These are phyloP conservation scores for Drosophila mauritiana DNA, from an alignment of 1,140 invertebrate genomes.

Conservation along the genomic window DNA sequence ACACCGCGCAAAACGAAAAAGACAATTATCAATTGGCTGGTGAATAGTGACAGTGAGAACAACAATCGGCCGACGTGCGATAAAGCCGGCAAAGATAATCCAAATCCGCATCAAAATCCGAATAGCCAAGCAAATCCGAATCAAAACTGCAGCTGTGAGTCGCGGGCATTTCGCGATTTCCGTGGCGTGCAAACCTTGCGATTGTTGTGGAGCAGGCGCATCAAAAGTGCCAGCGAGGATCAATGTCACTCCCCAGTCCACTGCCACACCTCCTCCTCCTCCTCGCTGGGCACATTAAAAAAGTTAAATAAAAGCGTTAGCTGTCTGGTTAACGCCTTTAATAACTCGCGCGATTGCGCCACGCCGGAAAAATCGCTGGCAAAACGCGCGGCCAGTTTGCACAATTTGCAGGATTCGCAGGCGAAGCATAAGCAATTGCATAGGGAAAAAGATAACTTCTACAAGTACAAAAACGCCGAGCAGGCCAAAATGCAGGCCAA, in stretches of 20 bases:
- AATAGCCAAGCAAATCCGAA: conserved; percentile 6
- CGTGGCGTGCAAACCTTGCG: conserved; percentile 78
- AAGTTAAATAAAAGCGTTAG: conserved; percentile 79
- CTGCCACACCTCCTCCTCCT: conserved; percentile 1
- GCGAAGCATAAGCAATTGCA: conserved; percentile 34
- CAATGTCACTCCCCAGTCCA: conserved; percentile 13
- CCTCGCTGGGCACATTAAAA: conserved; percentile 62
- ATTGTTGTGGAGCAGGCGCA: conserved; percentile 80
- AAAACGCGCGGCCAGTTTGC: conserved; percentile 73
- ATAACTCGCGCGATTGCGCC: conserved; percentile 62
- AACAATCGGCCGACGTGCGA: conserved; percentile 43
- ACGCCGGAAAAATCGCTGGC: conserved; percentile 37
- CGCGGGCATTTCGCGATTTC: conserved; percentile 76
- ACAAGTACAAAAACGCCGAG: conserved; percentile 84
- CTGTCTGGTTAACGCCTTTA: conserved; percentile 73
- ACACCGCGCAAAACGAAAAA: conserved; percentile 69
- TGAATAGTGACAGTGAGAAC: conserved; percentile 53
- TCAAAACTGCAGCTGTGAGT: conserved; percentile 59
- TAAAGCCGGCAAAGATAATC: conserved; percentile 25
- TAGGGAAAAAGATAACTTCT: conserved; percentile 79
- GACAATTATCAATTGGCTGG: conserved; percentile 74
- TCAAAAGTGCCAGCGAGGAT: conserved; percentile 72
- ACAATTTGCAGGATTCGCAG: conserved; percentile 58
- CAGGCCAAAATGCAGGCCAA: conserved; percentile 71
- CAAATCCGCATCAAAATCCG: conserved; percentile 25